Base-by-base conservation (phyloP, 2,797 vertebrate species). In the Cossypha polioptera region DNA sequence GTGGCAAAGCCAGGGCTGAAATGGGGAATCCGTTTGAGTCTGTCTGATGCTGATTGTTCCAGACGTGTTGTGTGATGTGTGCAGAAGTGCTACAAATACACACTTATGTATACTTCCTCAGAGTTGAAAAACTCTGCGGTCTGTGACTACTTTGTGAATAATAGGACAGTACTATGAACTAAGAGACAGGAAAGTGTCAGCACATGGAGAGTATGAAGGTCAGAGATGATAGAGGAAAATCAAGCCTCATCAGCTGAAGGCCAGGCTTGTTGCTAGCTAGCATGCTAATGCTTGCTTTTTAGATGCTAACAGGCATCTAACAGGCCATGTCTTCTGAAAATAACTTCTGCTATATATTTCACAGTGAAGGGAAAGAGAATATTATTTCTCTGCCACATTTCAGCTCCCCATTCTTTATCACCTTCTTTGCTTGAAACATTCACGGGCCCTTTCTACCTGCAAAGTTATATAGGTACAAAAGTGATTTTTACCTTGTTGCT, bases 31-130 rank as follows among this genome's bases (percentile, higher is more conserved):
- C 9, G 3, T 31, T 4, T 11, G 36, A 17, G 20, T 31, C 13
- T 35, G 33, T n/a, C 16, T 38, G 10, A 2, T 0, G 13, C 21
- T 26, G 35, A 4, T n/a, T 38, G 43, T 47, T 79, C 17, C 33
- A 66, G 35, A 3, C 26, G 3, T 8, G 0, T 4, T 47, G 3
- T 2, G 51, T 35, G 20, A 9, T 22, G 43, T 3, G n/a, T 76
- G 45, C 22, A 33, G 53, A 36, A 73, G 47, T 22, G 8, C 13
- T 48, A 26, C 13, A 40, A 21, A 29, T 53, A 1, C 1, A 28
- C 17, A 12, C 2, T 10, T 29, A 8, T 3, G 0, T 2, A 4
- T 12, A 2, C 9, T 71, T 5, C 20, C 58, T 47, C 26, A 86
- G 40, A 61, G 72, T 7, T 28, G 36, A 26, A 10, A 40, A 40